Percentiles rank a stretch among this genome's conserved stretches.
phyloP scores from a whole-genome alignment of 2,797 vertebrate species.

The Characodon lateralis region DNA sequence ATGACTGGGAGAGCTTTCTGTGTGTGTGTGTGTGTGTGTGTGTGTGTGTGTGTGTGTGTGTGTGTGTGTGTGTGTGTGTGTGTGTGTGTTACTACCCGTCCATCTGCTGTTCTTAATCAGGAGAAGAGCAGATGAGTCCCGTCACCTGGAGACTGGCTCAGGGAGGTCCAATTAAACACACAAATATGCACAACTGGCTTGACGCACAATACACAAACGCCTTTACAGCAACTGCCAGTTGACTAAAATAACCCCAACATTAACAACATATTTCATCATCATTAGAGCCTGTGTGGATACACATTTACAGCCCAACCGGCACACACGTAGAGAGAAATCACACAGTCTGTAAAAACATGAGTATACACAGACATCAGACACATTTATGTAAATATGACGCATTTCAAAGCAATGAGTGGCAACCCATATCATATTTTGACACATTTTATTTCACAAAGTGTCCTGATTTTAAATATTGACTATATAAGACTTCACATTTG shows the following conservation, averaged over 20 bases:
- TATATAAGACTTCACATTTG: background rate
- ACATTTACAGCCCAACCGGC: conserved; percentile 21
- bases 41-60: conserved; percentile 17
- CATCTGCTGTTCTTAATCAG: conserved; percentile 80
- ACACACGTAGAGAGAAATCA: background rate
- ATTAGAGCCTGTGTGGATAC: conserved; percentile 39
- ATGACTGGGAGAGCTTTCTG: conserved; percentile 27
- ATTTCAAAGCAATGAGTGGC: conserved; percentile 4
- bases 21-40: conserved; percentile 3
- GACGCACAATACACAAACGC: conserved; percentile 28
- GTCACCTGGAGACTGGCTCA: conserved; percentile 76
- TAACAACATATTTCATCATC: conserved; percentile 63
- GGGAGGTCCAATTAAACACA: conserved; percentile 80
- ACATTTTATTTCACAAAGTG: background rate
- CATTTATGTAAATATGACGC: background rate
- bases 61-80: conserved; percentile 17
- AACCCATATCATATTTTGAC: background rate
- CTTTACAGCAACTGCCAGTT: conserved; percentile 55
- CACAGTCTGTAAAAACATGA: background rate
- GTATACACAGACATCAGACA: background rate
- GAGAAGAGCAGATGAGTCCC: conserved; percentile 75
- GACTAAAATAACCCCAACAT: conserved; percentile 62
- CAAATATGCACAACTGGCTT: conserved; percentile 28
- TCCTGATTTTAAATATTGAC: conserved; percentile 6
- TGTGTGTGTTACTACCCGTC: conserved; percentile 48